Evolutionary conservation across 1,140 invertebrate genomes (phyloP).

Genomic region (Tetragnatha versicolor): DNA sequence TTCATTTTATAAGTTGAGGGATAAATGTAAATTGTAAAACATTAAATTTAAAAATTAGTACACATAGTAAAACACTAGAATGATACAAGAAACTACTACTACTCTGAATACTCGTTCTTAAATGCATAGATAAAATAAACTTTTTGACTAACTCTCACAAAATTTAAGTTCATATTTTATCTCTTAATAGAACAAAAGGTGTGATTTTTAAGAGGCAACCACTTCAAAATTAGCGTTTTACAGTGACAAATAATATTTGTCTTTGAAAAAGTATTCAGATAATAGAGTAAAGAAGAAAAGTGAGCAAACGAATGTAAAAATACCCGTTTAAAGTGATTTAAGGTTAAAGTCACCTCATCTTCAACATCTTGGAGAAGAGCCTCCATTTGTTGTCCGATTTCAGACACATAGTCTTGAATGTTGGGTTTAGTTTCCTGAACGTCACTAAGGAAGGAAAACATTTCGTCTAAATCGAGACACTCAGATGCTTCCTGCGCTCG

Average conservation of each 20-base stretch:
- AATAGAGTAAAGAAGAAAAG: background rate
- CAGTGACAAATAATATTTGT: background rate
- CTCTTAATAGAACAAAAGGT: no score
- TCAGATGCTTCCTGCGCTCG: constrained; percentile 68
- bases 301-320: no score
- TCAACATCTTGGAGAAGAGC: constrained; percentile 54
- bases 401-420: constrained; percentile 52
- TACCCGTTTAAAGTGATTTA: no score
- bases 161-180: no score
- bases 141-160: no score
- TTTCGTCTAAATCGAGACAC: constrained; percentile 88
- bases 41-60: no score
- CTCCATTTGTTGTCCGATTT: constrained; percentile 56
- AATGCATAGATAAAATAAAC: no score
- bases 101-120: no score
- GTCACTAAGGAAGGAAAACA: constrained; percentile 91
- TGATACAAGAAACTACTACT: no score
- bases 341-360: constrained; percentile 43
- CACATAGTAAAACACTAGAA: no score
- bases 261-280: background rate
- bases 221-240: background rate
- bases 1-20: no score
- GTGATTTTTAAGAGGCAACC: background rate
- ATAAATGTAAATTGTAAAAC: no score
- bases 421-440: constrained; percentile 69